phyloP scores from a whole-genome alignment of 2,797 vertebrate species.

The Poeciliopsis gracilis region DNA sequence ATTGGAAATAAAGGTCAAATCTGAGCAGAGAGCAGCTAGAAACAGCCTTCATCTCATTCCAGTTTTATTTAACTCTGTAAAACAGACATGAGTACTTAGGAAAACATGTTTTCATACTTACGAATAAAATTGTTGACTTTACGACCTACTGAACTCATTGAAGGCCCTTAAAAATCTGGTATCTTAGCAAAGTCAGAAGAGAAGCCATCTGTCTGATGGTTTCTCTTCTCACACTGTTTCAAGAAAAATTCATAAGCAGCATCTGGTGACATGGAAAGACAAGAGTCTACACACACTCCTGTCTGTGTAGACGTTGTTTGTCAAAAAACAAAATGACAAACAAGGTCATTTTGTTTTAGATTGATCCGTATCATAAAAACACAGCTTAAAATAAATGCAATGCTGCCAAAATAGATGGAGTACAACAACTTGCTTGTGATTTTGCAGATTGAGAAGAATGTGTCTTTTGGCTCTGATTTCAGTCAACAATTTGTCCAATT shows the following conservation, averaged over 20 bases:
- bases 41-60: constrained; percentile 28
- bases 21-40: constrained; percentile 43
- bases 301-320: too few relatives aligned
- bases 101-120: constrained; percentile 14
- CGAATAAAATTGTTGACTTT: constrained; percentile 5
- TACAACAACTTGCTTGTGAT: constrained; percentile 10
- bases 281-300: too few relatives aligned
- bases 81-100: constrained; percentile 23
- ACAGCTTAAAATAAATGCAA: constrained; percentile 7
- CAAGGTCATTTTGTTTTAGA: constrained; percentile 12
- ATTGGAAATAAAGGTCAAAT: constrained; percentile 69
- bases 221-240: too few relatives aligned
- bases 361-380: constrained; percentile 27
- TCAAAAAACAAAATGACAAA: not conserved
- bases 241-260: too few relatives aligned
- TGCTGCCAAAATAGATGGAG: constrained; percentile 13
- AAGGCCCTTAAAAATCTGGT: not conserved
- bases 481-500: not conserved
- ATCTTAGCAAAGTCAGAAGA: constrained; percentile 7
- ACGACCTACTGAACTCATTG: constrained; percentile 27
- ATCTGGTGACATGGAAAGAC: too few relatives aligned
- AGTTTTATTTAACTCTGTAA: constrained; percentile 34
- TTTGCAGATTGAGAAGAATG: constrained; percentile 13
- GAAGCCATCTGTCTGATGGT: constrained; percentile 4
- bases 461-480: constrained; percentile 11